Conservation (phyloP, 2,113 vertebrate species). For the Coracopsis vasa region DNA sequence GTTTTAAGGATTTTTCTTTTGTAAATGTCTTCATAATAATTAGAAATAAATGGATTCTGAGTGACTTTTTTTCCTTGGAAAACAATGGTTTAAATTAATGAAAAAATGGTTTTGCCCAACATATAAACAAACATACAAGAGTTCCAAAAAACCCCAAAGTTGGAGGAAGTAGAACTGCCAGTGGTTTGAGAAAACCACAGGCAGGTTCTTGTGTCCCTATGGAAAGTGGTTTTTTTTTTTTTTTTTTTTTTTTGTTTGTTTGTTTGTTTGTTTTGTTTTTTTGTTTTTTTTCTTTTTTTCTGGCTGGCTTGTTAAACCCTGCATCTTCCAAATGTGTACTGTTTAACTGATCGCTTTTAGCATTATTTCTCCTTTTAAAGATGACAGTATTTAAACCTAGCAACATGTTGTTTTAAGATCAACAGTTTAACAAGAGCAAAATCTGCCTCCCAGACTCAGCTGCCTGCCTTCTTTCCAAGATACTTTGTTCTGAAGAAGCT, state of each 20-base stretch:
- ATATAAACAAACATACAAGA: conserved; percentile 23
- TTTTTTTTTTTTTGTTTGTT: background rate
- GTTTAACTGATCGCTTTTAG: background rate
- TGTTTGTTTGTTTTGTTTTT: background rate
- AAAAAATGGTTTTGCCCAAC: conserved; percentile 19
- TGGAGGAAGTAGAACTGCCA: conserved; percentile 14
- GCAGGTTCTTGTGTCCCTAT: background rate
- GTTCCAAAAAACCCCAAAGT: background rate
- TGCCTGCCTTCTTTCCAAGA: background rate
- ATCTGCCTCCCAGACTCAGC: conserved; percentile 22
- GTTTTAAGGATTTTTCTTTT: background rate
- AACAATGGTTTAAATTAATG: conserved; percentile 53
- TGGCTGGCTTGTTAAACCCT: background rate
- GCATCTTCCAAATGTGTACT: background rate
- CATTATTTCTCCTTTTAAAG: conserved; percentile 4
- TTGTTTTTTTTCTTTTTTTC: background rate
- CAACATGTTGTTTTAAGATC: conserved; percentile 10
- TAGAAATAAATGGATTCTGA: conserved; percentile 27
- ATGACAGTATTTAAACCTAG: background rate
- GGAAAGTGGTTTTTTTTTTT: background rate
- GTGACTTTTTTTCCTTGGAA: conserved; percentile 10
- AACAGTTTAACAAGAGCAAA: conserved; percentile 13
- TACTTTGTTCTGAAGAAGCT: conserved; percentile 47
- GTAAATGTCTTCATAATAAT: background rate
- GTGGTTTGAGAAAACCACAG: conserved; percentile 8